Conservation (phyloP, 2,888 invertebrate species). For the Ariolimax columbianus region DNA sequence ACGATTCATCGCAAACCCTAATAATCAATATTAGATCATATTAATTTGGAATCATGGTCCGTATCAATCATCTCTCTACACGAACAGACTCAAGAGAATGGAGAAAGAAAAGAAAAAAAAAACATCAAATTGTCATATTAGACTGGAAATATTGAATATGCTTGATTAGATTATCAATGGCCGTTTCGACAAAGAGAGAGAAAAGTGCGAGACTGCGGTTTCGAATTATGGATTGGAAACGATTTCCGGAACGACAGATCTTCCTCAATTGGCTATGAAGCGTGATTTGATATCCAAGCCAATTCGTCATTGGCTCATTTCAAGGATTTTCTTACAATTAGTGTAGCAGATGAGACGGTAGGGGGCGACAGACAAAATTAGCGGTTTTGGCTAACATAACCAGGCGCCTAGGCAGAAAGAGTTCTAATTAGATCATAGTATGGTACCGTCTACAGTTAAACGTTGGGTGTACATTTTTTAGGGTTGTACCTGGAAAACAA, state of each 20-base stretch:
- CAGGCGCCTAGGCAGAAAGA: no score
- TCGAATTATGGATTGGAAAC: slow-evolving; percentile 40
- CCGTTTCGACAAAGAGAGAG: slow-evolving; percentile 3
- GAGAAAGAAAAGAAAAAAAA: neutral
- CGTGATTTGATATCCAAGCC: slow-evolving; percentile 28
- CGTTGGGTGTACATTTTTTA: no score
- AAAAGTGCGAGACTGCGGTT: slow-evolving; percentile 21
- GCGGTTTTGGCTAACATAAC: no score
- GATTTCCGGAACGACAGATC: slow-evolving; percentile 40
- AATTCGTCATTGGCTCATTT: slow-evolving; percentile 29
- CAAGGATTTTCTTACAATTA: slow-evolving; percentile 11
- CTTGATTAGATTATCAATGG: slow-evolving; percentile 40
- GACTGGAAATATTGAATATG: slow-evolving; percentile 40
- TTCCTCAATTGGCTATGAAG: slow-evolving; percentile 42
- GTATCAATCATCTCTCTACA: slow-evolving; percentile 24
- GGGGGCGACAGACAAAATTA: no score
- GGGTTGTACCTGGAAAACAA: no score
- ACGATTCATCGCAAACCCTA: neutral
- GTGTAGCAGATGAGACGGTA: no score
- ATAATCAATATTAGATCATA: neutral
- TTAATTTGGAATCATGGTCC: slow-evolving; percentile 16
- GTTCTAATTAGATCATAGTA: no score
- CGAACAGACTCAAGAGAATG: neutral
- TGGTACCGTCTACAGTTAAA: no score
- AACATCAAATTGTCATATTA: slow-evolving; percentile 23